Evolutionary conservation across 2,888 invertebrate species (phyloP), one percentile per base, ranked within the genome.

Genomic region (Mimachlamys varia): DNA sequence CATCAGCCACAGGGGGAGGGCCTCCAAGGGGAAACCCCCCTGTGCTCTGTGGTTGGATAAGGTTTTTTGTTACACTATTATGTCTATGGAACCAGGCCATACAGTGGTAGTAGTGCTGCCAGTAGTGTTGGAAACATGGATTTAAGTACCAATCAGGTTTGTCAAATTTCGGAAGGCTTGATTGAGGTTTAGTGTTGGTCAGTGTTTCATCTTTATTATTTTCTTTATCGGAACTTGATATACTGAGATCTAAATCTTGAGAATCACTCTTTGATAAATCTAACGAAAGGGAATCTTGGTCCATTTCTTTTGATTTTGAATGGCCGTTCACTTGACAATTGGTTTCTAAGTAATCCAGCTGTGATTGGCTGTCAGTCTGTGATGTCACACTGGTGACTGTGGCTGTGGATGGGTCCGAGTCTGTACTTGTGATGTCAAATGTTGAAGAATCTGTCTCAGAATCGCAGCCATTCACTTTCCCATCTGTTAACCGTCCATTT

Each of bases 1-100:
- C 76, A 5, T 44, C n/a, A 88, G 90, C 33, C 58, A 87, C 0
- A 19, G 7, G 0, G 33, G 33, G 7, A 27, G 38, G 88, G 22
- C 38, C 55, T 44, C 33, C 89, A 87, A 49, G 22, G 37, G 22
- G n/a, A 22, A 88, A 33, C 38, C 50, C 58, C 33, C 76, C 33
- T 13, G 17, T 76, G 33, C 55, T 91, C 0, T 90, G 87, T 22
- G 76, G 76, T 76, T 76, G 76, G 15, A 22, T 15, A 10, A 94
- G 88, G 27, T 91, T 90, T 53, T 92, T 93, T 88, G 93, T 94
- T 0, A 93, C 93, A n/a, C 93, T 88, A 33, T 93, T 90, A 91
- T 96, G 96, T 91, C 93, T 94, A 27, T 92, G 88, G 90, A 95
- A 95, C 95, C 96, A 96, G 0, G 92, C 89, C 94, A 95, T 95